Percentiles rank a stretch among this genome's conserved stretches.
Evolutionary conservation across 1,140 invertebrate species (phyloP).

Genomic region (Leptonema lineaticorne): DNA sequence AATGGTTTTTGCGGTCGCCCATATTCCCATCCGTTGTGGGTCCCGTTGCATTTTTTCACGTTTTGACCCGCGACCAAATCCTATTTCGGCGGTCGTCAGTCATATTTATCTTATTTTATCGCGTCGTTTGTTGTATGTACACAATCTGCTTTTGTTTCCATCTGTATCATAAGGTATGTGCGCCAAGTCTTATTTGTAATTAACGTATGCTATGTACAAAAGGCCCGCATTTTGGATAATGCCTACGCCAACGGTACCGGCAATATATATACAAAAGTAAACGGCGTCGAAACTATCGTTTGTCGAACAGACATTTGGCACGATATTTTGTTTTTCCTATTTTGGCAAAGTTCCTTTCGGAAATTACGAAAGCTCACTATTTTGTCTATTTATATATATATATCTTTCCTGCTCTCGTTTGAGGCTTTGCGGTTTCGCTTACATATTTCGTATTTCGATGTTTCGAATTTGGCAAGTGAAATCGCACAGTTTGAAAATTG

Average conservation of each 20-base stretch:
- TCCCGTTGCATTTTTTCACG: slow-evolving; percentile 1
- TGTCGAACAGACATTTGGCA: slow-evolving; percentile 21
- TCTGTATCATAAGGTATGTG: background rate
- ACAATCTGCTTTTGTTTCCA: background rate
- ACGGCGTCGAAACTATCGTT: slow-evolving; percentile 6
- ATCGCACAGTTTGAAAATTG: slow-evolving; percentile 3
- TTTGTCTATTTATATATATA: too few species aligned
- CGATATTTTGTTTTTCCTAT: slow-evolving; percentile 17
- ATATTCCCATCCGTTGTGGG: background rate
- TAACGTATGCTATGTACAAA: background rate
- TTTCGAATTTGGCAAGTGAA: slow-evolving; percentile 10
- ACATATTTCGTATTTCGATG: slow-evolving; percentile 7
- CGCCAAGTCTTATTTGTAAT: slow-evolving; percentile 10
- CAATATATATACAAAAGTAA: too few species aligned
- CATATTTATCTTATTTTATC: background rate
- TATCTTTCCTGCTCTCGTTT: background rate
- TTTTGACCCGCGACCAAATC: background rate
- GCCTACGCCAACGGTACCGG: too few species aligned
- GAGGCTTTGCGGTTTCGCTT: slow-evolving; percentile 11
- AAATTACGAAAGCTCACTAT: background rate
- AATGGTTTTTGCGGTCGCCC: slow-evolving; percentile 17
- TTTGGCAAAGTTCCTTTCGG: slow-evolving; percentile 18
- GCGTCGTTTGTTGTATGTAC: background rate
- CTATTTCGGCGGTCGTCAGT: background rate
- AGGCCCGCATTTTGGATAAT: too few species aligned